Percentiles rank a stretch among this genome's conserved stretches.
phyloP scores from a whole-genome alignment of 2,797 vertebrate genomes.

The Poliocrania exsul region DNA sequence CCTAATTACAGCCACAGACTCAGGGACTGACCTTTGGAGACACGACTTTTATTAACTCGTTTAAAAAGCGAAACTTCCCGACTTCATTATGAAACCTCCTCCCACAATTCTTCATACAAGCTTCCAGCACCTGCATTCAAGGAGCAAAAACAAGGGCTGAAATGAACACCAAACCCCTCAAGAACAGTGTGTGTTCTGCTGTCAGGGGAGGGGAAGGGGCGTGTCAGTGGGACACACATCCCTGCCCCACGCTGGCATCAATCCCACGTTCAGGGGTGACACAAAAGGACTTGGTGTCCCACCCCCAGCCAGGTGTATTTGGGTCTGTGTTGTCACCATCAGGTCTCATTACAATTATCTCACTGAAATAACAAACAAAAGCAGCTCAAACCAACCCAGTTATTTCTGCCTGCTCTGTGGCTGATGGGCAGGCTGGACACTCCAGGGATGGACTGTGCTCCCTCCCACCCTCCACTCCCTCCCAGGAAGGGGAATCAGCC shows the following conservation, averaged over 20 bases:
- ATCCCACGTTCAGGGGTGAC: not conserved
- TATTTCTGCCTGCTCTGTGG: not conserved
- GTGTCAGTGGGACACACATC: not conserved
- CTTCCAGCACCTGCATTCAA: conserved; percentile 87
- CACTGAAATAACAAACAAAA: not conserved
- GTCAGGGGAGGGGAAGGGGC: not conserved
- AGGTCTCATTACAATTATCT: not conserved
- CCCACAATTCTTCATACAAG: conserved; percentile 97
- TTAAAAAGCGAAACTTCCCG: conserved; percentile 95
- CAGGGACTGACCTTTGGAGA: conserved; percentile 90
- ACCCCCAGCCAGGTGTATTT: rapidly evolving
- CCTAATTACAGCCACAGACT: not conserved
- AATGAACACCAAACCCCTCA: not conserved
- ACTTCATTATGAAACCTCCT: conserved; percentile 93
- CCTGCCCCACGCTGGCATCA: not conserved
- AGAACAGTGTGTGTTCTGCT: not conserved
- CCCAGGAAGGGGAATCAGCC: not conserved
- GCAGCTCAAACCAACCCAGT: not conserved
- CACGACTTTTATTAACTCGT: conserved; percentile 95
- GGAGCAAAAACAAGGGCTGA: not conserved
- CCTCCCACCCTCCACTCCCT: not conserved
- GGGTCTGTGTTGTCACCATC: not conserved
- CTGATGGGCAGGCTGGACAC: not conserved
- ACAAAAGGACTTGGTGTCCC: not conserved
- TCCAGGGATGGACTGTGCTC: not conserved